phyloP scores from a whole-genome alignment of 2,888 invertebrate genomes.

The Brenthis daphne region DNA sequence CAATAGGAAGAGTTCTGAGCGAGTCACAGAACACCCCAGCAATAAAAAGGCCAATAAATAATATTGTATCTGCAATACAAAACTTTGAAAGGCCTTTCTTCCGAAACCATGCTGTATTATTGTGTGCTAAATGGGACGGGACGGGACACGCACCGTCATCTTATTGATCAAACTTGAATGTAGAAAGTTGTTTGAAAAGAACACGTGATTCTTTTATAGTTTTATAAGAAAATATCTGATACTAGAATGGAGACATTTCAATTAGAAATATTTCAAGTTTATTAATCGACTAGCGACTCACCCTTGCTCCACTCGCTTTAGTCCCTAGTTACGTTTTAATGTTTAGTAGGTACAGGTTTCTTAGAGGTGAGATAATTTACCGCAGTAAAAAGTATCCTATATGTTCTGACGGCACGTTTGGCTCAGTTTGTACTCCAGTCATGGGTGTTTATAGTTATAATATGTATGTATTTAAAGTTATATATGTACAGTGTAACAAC shows the following conservation, averaged over 20 bases:
- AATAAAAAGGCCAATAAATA: constrained; percentile 25
- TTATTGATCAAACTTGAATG: constrained; percentile 41
- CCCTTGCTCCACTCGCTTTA: too few species aligned
- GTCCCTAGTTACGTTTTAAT: too few species aligned
- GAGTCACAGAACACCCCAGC: constrained; percentile 11
- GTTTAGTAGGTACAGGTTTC: too few species aligned
- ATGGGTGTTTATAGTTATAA: too few species aligned
- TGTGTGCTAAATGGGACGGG: constrained; percentile 32
- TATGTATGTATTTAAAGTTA: too few species aligned
- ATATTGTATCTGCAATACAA: constrained; percentile 14
- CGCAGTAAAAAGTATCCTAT: too few species aligned
- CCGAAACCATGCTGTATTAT: constrained; percentile 5
- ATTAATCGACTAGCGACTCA: background rate
- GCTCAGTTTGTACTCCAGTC: too few species aligned
- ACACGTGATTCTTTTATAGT: constrained; percentile 17
- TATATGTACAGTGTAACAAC: too few species aligned
- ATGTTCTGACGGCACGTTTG: too few species aligned
- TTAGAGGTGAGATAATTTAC: too few species aligned
- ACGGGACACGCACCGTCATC: constrained; percentile 35
- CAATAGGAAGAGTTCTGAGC: background rate
- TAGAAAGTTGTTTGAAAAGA: constrained; percentile 19
- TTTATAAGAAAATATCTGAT: background rate
- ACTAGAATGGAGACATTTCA: background rate
- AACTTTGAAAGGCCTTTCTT: constrained; percentile 3
- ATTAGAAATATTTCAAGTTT: background rate